phyloP scores from a whole-genome alignment of 2,113 vertebrate genomes.

The Anthoscopus minutus region DNA sequence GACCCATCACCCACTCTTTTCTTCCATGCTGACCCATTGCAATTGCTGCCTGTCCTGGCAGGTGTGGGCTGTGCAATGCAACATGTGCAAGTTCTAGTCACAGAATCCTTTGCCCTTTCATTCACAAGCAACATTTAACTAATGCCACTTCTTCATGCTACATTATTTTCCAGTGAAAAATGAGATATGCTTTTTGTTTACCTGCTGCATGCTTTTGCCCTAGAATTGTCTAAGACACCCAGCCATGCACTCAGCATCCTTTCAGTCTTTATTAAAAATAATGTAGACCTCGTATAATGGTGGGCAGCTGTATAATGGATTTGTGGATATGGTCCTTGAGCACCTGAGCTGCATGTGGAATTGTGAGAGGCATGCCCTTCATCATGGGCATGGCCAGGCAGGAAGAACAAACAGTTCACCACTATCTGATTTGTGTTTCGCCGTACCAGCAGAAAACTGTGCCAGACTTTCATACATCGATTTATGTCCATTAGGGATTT shows the following conservation, averaged over 20 bases:
- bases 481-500: conserved; percentile 6
- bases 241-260: background rate
- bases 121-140: background rate
- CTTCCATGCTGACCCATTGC: too few relatives aligned
- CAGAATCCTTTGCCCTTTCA: background rate
- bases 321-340: background rate
- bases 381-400: background rate
- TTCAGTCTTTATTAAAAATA: background rate
- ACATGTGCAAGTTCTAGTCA: background rate
- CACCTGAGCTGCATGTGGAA: background rate
- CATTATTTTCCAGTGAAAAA: background rate
- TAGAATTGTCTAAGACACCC: background rate
- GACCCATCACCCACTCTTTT: too few relatives aligned
- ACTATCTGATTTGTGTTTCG: background rate
- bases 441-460: background rate
- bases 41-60: too few relatives aligned
- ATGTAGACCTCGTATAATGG: background rate
- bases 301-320: background rate
- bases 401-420: background rate
- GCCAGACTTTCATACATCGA: background rate
- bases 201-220: background rate
- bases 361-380: background rate
- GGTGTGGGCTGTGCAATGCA: too few relatives aligned
- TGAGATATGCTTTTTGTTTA: background rate
- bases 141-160: background rate